Conservation (phyloP, 1,140 invertebrate species). For the Doryteuthis pealeii region DNA sequence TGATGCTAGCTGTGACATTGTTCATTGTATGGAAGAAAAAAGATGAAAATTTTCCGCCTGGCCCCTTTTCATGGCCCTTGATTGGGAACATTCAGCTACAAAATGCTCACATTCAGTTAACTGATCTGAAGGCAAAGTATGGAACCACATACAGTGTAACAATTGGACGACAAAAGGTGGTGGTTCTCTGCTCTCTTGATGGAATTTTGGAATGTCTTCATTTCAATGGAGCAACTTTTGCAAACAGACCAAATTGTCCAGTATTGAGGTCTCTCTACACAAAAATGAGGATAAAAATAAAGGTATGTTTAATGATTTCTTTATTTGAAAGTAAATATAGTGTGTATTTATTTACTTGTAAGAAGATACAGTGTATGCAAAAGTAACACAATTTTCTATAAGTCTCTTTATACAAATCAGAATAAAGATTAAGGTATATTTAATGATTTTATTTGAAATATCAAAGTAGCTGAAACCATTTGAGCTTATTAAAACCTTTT, state of each 20-base stretch:
- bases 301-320: too few species aligned
- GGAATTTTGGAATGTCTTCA: constrained; percentile 38
- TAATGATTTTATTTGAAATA: too few species aligned
- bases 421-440: background rate
- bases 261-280: background rate
- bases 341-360: too few species aligned
- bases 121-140: constrained; percentile 40
- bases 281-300: background rate
- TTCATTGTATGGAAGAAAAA: constrained; percentile 10
- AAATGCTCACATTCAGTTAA: constrained; percentile 37
- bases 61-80: constrained; percentile 35
- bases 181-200: constrained; percentile 42
- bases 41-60: constrained; percentile 32
- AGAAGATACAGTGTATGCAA: too few species aligned
- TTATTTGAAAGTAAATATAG: too few species aligned
- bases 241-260: constrained; percentile 30
- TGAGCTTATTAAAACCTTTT: too few species aligned
- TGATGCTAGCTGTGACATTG: background rate
- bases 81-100: constrained; percentile 37
- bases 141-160: constrained; percentile 42
- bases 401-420: background rate
- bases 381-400: too few species aligned
- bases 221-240: constrained; percentile 26
- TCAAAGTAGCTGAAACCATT: too few species aligned
- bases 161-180: constrained; percentile 33